Conservation (phyloP, 2,888 invertebrate species). For the Stratiomys singularior region DNA sequence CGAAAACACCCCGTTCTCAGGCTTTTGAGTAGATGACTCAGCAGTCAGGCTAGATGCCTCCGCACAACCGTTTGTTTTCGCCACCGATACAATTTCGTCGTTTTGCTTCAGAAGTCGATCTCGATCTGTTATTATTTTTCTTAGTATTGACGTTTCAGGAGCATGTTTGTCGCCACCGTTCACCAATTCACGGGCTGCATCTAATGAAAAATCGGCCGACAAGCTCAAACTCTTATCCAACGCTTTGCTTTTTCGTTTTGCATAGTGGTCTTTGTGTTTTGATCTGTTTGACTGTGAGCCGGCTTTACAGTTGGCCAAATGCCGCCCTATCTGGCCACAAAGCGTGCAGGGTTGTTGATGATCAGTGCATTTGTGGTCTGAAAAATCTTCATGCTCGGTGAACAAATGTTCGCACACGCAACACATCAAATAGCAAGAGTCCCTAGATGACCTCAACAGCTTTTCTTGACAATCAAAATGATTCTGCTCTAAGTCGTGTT, state of each 20-base stretch:
- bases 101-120: neutral
- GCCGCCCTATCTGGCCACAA: slow-evolving; percentile 63
- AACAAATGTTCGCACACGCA: slow-evolving; percentile 84
- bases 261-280: slow-evolving; percentile 31
- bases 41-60: neutral
- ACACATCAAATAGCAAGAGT: slow-evolving; percentile 80
- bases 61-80: slow-evolving; percentile 18
- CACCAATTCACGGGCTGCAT: neutral
- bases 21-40: too few relatives aligned
- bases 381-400: slow-evolving; percentile 79
- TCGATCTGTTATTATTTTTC: slow-evolving; percentile 22
- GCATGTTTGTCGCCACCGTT: neutral
- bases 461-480: slow-evolving; percentile 75
- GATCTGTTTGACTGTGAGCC: neutral
- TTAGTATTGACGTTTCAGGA: slow-evolving; percentile 21
- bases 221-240: slow-evolving; percentile 49
- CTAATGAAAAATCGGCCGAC: slow-evolving; percentile 11
- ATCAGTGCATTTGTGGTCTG: slow-evolving; percentile 74
- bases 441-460: slow-evolving; percentile 73
- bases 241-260: slow-evolving; percentile 54
- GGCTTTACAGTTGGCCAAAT: slow-evolving; percentile 62
- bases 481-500: slow-evolving; percentile 80
- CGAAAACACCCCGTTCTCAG: neutral
- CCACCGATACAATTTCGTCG: neutral
- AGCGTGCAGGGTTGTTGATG: slow-evolving; percentile 62